Evolutionary conservation across 2,113 vertebrate genomes (phyloP).

Genomic region (Elaphurus davidianus): DNA sequence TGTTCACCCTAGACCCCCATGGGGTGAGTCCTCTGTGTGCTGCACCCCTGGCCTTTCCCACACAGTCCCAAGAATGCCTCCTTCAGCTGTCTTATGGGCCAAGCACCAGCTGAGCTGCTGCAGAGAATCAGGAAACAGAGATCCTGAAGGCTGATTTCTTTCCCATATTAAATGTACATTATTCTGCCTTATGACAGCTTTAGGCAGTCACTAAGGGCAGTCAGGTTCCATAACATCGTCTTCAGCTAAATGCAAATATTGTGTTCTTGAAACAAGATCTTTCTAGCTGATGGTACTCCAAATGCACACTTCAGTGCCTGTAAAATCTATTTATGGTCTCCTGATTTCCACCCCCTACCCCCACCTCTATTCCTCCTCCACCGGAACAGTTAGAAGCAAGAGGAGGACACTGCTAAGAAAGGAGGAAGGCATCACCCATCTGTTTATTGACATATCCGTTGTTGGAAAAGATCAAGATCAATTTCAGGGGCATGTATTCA

Average conservation of each 20-base stretch:
- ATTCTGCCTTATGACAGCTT: constrained; percentile 45
- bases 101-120: neutral
- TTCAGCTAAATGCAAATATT: constrained; percentile 36
- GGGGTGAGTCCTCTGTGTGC: neutral
- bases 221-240: constrained; percentile 1
- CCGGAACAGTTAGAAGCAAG: neutral
- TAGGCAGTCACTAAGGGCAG: constrained; percentile 29
- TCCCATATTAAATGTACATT: constrained; percentile 46
- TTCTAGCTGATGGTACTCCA: constrained; percentile 41
- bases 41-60: neutral
- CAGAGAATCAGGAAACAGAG: constrained; percentile 15
- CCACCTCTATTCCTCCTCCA: neutral
- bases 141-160: neutral
- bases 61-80: neutral
- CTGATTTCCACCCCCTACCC: neutral
- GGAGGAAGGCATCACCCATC: neutral
- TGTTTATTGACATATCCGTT: constrained; percentile 47
- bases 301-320: constrained; percentile 13
- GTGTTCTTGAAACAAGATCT: constrained; percentile 55
- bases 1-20: neutral
- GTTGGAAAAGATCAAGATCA: neutral
- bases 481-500: constrained; percentile 37
- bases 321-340: constrained; percentile 46
- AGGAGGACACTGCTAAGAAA: constrained; percentile 22
- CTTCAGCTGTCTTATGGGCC: neutral